Evolutionary conservation across 2,113 vertebrate genomes (phyloP).

Genomic region (Anhinga anhinga): DNA sequence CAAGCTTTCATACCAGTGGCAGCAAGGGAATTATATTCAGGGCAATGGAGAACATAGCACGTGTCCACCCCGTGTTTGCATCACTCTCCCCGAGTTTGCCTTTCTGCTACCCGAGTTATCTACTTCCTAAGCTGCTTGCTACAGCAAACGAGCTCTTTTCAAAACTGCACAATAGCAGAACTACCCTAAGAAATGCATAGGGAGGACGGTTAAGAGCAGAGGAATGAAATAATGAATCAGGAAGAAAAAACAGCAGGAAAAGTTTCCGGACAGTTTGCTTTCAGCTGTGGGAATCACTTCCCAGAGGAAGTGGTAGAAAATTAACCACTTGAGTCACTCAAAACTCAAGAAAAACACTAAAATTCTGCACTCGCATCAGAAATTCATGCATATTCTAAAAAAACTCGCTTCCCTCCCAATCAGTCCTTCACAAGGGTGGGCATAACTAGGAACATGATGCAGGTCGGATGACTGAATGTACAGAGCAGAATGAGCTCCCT

Average conservation of each 20-base stretch:
- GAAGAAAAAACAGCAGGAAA: slow-evolving; percentile 42
- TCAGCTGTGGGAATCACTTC: slow-evolving; percentile 53
- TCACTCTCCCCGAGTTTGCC: neutral
- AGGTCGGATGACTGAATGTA: rapidly evolving
- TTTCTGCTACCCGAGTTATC: neutral
- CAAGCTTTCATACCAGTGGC: neutral
- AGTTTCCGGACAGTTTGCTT: slow-evolving; percentile 22
- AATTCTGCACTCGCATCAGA: neutral
- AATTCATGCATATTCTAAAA: neutral
- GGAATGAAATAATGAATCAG: neutral
- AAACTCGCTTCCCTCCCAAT: neutral
- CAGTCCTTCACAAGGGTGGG: neutral
- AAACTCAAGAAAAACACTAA: neutral
- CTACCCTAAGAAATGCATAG: neutral
- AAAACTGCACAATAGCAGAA: neutral
- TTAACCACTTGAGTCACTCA: neutral
- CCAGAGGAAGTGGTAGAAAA: slow-evolving; percentile 48
- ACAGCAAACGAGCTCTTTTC: neutral
- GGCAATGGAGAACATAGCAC: neutral
- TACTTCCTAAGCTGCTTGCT: neutral
- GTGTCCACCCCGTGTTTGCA: neutral
- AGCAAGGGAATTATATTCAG: neutral
- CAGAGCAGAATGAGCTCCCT: neutral
- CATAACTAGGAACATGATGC: neutral
- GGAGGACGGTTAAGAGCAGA: neutral